Conservation (phyloP, 2,888 invertebrate genomes). For the Hypomecis atomaria region DNA sequence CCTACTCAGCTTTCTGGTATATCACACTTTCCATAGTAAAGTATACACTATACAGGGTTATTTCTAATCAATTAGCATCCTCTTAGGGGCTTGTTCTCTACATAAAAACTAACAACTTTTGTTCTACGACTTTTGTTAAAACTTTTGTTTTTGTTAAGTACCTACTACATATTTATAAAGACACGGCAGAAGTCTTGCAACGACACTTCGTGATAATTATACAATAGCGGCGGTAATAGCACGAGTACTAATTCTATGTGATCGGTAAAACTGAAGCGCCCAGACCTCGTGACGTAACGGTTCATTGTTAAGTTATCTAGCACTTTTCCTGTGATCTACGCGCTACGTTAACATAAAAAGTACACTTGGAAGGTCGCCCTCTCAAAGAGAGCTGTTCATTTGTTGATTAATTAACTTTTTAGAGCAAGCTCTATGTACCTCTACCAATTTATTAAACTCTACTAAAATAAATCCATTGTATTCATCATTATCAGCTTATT, state of each 20-base stretch:
- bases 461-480: too few species aligned
- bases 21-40: too few species aligned
- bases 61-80: too few species aligned
- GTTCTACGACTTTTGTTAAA: too few species aligned
- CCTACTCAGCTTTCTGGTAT: too few species aligned
- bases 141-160: too few species aligned
- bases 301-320: conserved; percentile 44
- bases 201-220: conserved; percentile 13
- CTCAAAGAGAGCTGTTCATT: conserved; percentile 26
- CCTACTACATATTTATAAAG: conserved; percentile 3
- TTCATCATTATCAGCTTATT: too few species aligned
- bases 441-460: neutral
- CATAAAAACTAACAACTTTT: too few species aligned
- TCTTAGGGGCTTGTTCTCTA: too few species aligned
- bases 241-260: conserved; percentile 38
- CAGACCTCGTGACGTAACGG: conserved; percentile 53
- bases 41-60: too few species aligned
- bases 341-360: conserved; percentile 24
- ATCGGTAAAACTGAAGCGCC: conserved; percentile 47
- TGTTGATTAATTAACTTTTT: conserved; percentile 28
- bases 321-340: conserved; percentile 37
- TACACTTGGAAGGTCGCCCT: conserved; percentile 31
- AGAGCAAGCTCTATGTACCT: neutral
- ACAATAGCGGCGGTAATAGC: conserved; percentile 13
- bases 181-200: neutral